Conservation (phyloP, 2,113 vertebrate species). For the Hyaena hyaena region DNA sequence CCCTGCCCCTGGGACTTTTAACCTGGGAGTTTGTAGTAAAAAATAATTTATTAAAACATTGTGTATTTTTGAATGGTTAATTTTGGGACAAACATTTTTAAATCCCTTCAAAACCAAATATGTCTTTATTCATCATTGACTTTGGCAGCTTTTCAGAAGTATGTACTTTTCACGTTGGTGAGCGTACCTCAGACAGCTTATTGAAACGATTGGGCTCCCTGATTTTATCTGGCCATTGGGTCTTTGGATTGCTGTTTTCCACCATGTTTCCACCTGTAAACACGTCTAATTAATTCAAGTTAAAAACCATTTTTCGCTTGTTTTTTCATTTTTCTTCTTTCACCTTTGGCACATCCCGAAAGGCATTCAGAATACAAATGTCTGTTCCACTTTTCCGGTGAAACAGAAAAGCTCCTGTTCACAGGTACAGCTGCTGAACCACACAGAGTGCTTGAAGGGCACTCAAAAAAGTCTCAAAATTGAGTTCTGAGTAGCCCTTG, state of each 20-base stretch:
- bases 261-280: conserved; percentile 38
- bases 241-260: conserved; percentile 61
- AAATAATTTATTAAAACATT: background rate
- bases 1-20: background rate
- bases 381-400: conserved; percentile 29
- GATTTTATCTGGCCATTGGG: conserved; percentile 55
- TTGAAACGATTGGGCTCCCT: background rate
- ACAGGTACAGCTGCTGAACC: background rate
- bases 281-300: conserved; percentile 45
- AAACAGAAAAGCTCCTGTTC: conserved; percentile 47
- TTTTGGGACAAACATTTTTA: conserved; percentile 63
- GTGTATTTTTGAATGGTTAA: background rate
- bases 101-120: conserved; percentile 40
- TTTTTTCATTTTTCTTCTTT: conserved; percentile 59
- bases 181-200: background rate
- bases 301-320: conserved; percentile 53
- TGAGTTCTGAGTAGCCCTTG: background rate
- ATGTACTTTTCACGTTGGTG: fast-evolving
- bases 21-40: background rate
- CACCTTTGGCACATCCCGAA: conserved; percentile 25
- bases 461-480: background rate
- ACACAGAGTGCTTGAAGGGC: background rate
- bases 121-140: background rate
- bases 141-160: conserved; percentile 41
- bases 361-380: conserved; percentile 28